phyloP scores from a whole-genome alignment of 2,888 invertebrate species.

The Troilus luridus region DNA sequence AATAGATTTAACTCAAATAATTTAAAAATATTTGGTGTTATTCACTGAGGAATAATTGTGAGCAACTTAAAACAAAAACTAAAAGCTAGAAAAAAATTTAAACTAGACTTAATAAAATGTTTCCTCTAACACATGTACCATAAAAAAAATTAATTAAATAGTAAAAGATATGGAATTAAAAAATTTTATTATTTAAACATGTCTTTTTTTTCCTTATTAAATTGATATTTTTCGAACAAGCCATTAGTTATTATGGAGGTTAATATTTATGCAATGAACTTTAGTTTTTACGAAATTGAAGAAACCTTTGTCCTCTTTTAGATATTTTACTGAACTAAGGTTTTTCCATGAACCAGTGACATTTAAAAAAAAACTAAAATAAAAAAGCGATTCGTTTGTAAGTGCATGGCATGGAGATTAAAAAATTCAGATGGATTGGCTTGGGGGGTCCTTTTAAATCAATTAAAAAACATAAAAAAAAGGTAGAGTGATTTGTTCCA shows the following conservation, averaged over 20 bases:
- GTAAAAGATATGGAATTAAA: no score
- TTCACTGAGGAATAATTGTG: no score
- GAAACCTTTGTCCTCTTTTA: background rate
- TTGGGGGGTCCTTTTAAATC: background rate
- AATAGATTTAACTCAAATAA: no score
- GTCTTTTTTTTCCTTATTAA: no score
- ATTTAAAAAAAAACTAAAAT: background rate
- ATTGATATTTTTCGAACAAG: no score
- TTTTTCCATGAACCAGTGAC: background rate
- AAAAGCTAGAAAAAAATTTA: no score
- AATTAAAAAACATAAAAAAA: background rate
- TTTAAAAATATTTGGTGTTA: no score
- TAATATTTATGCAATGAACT: background rate
- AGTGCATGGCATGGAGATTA: background rate
- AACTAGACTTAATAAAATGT: no score
- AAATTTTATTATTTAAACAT: background rate
- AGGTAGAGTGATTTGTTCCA: slow-evolving; percentile 16
- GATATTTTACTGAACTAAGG: background rate
- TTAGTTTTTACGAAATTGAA: background rate
- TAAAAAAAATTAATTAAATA: no score
- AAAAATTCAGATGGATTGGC: background rate
- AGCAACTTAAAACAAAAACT: no score
- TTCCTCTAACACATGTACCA: no score
- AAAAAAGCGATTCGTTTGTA: background rate
- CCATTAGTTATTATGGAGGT: background rate